These are phyloP conservation scores for Syngnathoides biaculeatus DNA, from an alignment of 2,113 vertebrate genomes.

Conservation along the genomic window DNA sequence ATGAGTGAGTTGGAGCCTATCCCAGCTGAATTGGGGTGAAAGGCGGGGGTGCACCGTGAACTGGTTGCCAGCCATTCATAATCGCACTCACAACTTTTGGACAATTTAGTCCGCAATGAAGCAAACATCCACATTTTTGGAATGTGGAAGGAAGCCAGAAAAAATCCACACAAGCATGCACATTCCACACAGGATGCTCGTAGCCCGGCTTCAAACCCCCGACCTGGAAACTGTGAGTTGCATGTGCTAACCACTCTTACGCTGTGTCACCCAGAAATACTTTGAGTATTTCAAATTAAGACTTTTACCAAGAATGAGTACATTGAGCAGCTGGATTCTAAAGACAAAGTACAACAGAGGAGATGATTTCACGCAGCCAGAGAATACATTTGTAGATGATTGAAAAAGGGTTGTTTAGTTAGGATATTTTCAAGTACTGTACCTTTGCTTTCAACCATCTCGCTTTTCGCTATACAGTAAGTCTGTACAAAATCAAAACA, in stretches of 20 bases:
- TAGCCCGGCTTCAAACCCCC: background rate
- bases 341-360: slow-evolving; percentile 21
- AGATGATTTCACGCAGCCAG: slow-evolving; percentile 12
- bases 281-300: background rate
- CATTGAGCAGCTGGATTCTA: slow-evolving; percentile 23
- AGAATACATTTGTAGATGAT: slow-evolving; percentile 28
- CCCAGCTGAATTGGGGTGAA: no score
- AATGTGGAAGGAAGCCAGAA: background rate
- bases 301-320: slow-evolving; percentile 7
- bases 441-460: slow-evolving; percentile 51
- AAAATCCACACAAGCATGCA: background rate
- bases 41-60: background rate
- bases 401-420: slow-evolving; percentile 17
- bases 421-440: slow-evolving; percentile 25
- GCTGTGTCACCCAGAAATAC: background rate
- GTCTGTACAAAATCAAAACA: slow-evolving; percentile 69
- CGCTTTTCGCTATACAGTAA: slow-evolving; percentile 47
- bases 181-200: background rate
- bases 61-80: background rate
- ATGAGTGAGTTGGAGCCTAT: background rate
- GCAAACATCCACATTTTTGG: background rate
- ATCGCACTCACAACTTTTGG: background rate
- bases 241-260: background rate
- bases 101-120: background rate
- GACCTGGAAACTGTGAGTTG: background rate